Conservation (phyloP, 1,140 invertebrate genomes). For the Drosophila ironensis region DNA sequence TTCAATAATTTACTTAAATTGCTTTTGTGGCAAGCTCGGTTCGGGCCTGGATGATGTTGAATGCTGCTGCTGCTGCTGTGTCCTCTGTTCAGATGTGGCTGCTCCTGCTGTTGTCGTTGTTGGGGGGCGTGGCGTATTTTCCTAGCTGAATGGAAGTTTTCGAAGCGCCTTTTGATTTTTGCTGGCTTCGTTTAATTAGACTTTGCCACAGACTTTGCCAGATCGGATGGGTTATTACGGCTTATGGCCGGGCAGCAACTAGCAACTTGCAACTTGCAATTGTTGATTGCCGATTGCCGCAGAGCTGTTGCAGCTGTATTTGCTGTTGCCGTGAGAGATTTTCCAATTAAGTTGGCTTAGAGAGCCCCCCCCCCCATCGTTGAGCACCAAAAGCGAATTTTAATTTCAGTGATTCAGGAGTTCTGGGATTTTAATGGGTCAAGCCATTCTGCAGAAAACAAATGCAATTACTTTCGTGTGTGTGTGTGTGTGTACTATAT, state of each 20-base stretch:
- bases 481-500: conserved; percentile 5
- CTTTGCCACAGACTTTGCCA: conserved; percentile 43
- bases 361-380: conserved; percentile 4
- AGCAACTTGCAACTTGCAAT: conserved; percentile 30
- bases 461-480: conserved; percentile 41
- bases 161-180: conserved; percentile 54
- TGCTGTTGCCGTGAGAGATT: conserved; percentile 65
- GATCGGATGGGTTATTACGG: conserved; percentile 34
- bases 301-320: background rate
- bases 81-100: conserved; percentile 13
- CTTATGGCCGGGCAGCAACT: conserved; percentile 54
- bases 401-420: conserved; percentile 15
- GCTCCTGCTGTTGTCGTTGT: background rate
- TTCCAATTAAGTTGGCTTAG: conserved; percentile 68
- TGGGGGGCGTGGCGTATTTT: conserved; percentile 36
- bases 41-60: conserved; percentile 5
- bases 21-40: conserved; percentile 54
- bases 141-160: conserved; percentile 15
- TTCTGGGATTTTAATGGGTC: conserved; percentile 43
- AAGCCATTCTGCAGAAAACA: conserved; percentile 17
- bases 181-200: conserved; percentile 61
- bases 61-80: conserved; percentile 10
- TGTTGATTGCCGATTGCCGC: conserved; percentile 13
- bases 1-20: conserved; percentile 76
- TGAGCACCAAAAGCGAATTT: conserved; percentile 11